These are phyloP conservation scores for Stomorhina lunata DNA, from an alignment of 2,888 invertebrate genomes.

Conservation along the genomic window DNA sequence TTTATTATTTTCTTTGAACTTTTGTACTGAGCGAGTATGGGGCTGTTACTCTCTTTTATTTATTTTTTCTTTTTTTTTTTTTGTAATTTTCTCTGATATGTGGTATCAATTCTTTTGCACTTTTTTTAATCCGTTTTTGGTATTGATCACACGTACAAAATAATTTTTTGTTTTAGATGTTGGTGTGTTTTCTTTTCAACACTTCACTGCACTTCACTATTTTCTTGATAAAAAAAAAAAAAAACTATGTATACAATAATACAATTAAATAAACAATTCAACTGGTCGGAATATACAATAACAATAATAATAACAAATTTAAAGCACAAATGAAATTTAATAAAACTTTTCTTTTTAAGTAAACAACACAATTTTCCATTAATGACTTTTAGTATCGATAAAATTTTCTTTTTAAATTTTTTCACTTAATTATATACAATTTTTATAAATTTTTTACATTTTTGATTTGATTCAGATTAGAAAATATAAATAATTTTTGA, in stretches of 20 bases:
- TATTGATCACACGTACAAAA: slow-evolving; percentile 51
- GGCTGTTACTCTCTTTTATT: neutral
- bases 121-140: slow-evolving; percentile 62
- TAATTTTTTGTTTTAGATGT: slow-evolving; percentile 46
- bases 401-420: too few relatives aligned
- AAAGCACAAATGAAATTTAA: neutral
- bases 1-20: slow-evolving; percentile 30
- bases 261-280: neutral
- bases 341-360: too few relatives aligned
- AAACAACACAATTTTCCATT: too few relatives aligned
- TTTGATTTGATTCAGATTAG: too few relatives aligned
- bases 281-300: neutral
- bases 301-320: neutral
- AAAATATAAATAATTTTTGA: too few relatives aligned
- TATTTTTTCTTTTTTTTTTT: neutral
- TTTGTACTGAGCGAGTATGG: neutral
- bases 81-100: slow-evolving; percentile 39
- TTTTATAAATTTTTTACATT: too few relatives aligned
- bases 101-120: slow-evolving; percentile 61
- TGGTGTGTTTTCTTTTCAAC: slow-evolving; percentile 60
- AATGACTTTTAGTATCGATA: too few relatives aligned
- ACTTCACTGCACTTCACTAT: slow-evolving; percentile 69
- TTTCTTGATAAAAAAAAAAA: neutral
- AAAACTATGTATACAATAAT: too few relatives aligned
- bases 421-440: too few relatives aligned